A percentile compares a stretch with the other conserved stretches of the same genome.
These are phyloP conservation scores for Parauchenoglanis ngamensis DNA, from an alignment of 2,797 vertebrate species.

Conservation along the genomic window DNA sequence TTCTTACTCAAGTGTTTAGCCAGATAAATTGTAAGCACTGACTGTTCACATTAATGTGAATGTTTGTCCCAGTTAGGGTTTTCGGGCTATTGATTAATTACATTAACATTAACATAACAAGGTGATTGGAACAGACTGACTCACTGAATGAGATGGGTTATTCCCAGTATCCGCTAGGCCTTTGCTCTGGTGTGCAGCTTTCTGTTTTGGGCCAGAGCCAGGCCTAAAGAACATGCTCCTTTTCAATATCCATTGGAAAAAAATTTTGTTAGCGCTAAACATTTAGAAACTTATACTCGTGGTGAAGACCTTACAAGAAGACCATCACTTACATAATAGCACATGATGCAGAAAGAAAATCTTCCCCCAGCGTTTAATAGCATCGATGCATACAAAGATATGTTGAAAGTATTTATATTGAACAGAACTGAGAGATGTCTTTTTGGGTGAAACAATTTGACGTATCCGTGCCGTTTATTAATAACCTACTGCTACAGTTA, in stretches of 20 bases:
- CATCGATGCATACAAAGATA: background rate
- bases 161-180: background rate
- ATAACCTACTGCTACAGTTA: background rate
- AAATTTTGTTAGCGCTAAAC: background rate
- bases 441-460: background rate
- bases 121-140: background rate
- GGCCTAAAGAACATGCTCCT: no score
- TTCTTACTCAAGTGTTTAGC: background rate
- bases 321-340: background rate
- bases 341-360: background rate
- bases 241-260: no score
- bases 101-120: background rate
- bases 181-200: background rate
- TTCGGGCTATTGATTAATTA: background rate
- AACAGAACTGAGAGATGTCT: background rate
- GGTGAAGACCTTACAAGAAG: background rate
- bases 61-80: background rate
- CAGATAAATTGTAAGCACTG: background rate
- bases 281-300: background rate
- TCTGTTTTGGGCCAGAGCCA: background rate
- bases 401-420: background rate
- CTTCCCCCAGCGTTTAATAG: background rate
- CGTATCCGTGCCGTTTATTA: background rate
- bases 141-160: background rate
- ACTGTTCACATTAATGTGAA: background rate